A percentile compares a stretch with the other conserved stretches of the same genome.
Evolutionary conservation across 53 echinoderm and acorn worm genomes (phyloP).

Genomic region (Glandiceps talaboti): DNA sequence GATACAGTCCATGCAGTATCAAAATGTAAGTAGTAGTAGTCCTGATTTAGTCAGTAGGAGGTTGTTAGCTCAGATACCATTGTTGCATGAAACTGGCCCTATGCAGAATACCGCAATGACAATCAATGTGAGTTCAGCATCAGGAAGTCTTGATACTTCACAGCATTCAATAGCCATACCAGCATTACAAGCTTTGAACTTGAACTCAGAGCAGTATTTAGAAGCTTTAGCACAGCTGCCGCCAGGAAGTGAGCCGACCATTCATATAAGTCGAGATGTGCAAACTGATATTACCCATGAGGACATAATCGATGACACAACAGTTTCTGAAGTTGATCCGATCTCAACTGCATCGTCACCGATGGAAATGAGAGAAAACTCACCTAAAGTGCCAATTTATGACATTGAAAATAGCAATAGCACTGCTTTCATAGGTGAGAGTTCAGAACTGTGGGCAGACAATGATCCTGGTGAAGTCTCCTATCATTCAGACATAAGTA

Average conservation of each 20-base stretch:
- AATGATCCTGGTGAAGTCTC: no score
- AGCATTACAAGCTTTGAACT: slow-evolving; percentile 65
- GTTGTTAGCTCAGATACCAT: slow-evolving; percentile 42
- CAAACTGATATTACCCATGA: neutral
- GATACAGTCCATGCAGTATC: slow-evolving; percentile 56
- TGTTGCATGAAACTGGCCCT: slow-evolving; percentile 39
- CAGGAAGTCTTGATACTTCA: slow-evolving; percentile 46
- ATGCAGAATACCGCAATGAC: slow-evolving; percentile 17
- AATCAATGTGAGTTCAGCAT: slow-evolving; percentile 28
- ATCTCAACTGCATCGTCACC: neutral
- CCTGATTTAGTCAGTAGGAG: slow-evolving; percentile 77
- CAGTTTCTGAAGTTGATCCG: neutral
- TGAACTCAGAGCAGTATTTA: slow-evolving; percentile 20
- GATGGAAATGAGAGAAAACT: neutral
- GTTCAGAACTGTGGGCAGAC: neutral
- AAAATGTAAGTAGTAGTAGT: slow-evolving; percentile 81
- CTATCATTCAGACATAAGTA: no score
- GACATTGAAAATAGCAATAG: neutral
- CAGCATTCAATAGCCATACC: slow-evolving; percentile 77
- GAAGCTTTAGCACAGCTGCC: neutral
- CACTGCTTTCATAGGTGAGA: neutral
- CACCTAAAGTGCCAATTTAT: neutral
- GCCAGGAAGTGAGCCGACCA: neutral
- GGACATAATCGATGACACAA: neutral
- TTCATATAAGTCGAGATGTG: neutral